Percentiles rank a stretch among this genome's conserved stretches.
phyloP scores from a whole-genome alignment of 2,888 invertebrate genomes.

The Cryptus armator region DNA sequence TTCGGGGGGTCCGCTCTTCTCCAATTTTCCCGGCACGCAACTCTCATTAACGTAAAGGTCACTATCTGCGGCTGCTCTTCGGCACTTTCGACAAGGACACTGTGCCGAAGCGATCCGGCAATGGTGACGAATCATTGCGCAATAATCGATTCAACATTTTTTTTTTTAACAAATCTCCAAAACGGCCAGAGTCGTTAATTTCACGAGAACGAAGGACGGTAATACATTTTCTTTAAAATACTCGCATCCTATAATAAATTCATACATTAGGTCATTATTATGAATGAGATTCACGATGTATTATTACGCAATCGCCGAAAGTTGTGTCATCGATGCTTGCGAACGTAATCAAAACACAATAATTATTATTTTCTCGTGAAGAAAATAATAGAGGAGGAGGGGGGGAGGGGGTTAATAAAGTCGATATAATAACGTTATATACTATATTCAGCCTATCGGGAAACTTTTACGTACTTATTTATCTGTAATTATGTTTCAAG shows the following conservation, averaged over 20 bases:
- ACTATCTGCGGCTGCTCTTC: slow-evolving; percentile 10
- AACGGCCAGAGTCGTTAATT: slow-evolving; percentile 32
- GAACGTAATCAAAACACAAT: background rate
- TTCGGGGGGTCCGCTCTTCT: background rate
- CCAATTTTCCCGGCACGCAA: slow-evolving; percentile 31
- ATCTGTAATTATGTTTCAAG: background rate
- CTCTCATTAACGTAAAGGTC: slow-evolving; percentile 34
- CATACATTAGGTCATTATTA: slow-evolving; percentile 5
- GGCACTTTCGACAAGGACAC: background rate
- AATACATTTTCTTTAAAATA: slow-evolving; percentile 11
- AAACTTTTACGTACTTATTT: too few relatives aligned
- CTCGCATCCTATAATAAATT: slow-evolving; percentile 25
- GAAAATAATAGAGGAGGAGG: too few relatives aligned
- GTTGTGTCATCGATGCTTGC: slow-evolving; percentile 11
- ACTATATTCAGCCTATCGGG: too few relatives aligned
- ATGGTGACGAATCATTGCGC: background rate
- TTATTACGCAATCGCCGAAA: background rate
- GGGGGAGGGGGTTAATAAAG: too few relatives aligned
- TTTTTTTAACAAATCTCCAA: slow-evolving; percentile 2
- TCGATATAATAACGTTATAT: too few relatives aligned
- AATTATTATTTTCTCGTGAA: background rate
- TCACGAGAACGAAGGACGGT: slow-evolving; percentile 23
- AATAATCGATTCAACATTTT: slow-evolving; percentile 1
- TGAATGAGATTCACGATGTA: background rate
- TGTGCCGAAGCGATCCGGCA: background rate